Conservation (phyloP, 2,113 vertebrate genomes). For the Oryzias woworae region DNA sequence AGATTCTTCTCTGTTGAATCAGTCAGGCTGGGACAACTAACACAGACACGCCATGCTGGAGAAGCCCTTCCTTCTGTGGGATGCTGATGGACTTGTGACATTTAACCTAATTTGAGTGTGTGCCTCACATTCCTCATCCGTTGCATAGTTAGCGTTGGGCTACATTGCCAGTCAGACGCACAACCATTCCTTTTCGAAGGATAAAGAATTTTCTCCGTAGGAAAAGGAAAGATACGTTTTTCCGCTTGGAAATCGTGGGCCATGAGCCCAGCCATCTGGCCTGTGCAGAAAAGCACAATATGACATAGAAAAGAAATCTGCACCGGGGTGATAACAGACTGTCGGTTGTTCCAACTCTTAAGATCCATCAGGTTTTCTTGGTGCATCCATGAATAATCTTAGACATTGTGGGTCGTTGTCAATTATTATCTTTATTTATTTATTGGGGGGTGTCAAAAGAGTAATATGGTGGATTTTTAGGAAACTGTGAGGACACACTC, state of each 20-base stretch:
- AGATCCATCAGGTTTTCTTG: slow-evolving; percentile 6
- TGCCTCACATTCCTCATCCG: slow-evolving; percentile 54
- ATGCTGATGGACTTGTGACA: slow-evolving; percentile 50
- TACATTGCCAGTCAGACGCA: slow-evolving; percentile 37
- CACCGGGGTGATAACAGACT: background rate
- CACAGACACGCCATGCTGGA: slow-evolving; percentile 3
- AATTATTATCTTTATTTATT: background rate
- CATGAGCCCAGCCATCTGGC: slow-evolving; percentile 60
- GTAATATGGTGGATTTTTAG: background rate
- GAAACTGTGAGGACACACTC: background rate
- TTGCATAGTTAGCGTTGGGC: slow-evolving; percentile 24
- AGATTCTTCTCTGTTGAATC: slow-evolving; percentile 15
- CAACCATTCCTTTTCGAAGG: slow-evolving; percentile 25
- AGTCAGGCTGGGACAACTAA: slow-evolving; percentile 39
- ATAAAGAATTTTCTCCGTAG: slow-evolving; percentile 30
- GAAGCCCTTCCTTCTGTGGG: slow-evolving; percentile 42
- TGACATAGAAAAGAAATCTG: slow-evolving; percentile 28
- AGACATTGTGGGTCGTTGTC: slow-evolving; percentile 8
- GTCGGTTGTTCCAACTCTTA: slow-evolving; percentile 11
- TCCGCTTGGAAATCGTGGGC: slow-evolving; percentile 35
- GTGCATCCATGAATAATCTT: slow-evolving; percentile 8
- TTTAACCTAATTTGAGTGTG: slow-evolving; percentile 74
- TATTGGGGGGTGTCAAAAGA: background rate
- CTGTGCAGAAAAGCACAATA: slow-evolving; percentile 31
- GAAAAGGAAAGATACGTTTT: slow-evolving; percentile 25